Evolutionary conservation across 2,888 invertebrate genomes (phyloP), one percentile per base, ranked within the genome.

Genomic region (Creontiades dilutus): DNA sequence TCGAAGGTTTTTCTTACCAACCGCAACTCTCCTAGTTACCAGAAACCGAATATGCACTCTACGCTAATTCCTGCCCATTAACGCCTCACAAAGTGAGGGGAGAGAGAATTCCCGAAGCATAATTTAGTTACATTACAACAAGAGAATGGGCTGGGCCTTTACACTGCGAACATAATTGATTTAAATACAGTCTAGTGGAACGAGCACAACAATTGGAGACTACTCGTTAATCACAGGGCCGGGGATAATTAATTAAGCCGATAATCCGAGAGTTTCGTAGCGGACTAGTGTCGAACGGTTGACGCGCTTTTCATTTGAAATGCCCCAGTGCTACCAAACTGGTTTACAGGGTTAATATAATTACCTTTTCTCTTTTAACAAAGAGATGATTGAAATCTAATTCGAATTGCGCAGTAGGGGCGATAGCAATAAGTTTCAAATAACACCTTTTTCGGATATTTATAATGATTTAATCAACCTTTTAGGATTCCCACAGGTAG

Each of bases 181-280:
- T 88, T 88, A 88, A 88, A 88, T 88, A 88, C 78, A 55, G 88
- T 88, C 52, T 28, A 80, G 88, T 80, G 88, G 76, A 16, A 86
- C 76, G 86, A 80, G 88, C 55, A 78, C 57, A 88, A 78, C 88
- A 88, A 78, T 80, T 88, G 88, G 88, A 88, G 78, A 48, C 88
- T 88, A 52, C 88, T 80, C 88, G 88, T 88, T 88, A 88, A 88
- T 88, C 88, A 88, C 88, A 78, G 88, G 88, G 88, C 88, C 88
- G n/a, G 55, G 28, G 75, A 75, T 86, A 86, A 86, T 86, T 75
- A 86, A 86, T 75, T 86, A 86, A 86, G 86, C 75, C 75, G 86
- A 86, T 86, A 86, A 86, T 86, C 75, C 86, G 86, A 86, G 86
- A 86, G 84, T 19, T 19, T 85, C 52, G 11, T 16, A n/a, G 47